phyloP scores from a whole-genome alignment of 2,888 invertebrate genomes.

The Xanthostigma xanthostigma region DNA sequence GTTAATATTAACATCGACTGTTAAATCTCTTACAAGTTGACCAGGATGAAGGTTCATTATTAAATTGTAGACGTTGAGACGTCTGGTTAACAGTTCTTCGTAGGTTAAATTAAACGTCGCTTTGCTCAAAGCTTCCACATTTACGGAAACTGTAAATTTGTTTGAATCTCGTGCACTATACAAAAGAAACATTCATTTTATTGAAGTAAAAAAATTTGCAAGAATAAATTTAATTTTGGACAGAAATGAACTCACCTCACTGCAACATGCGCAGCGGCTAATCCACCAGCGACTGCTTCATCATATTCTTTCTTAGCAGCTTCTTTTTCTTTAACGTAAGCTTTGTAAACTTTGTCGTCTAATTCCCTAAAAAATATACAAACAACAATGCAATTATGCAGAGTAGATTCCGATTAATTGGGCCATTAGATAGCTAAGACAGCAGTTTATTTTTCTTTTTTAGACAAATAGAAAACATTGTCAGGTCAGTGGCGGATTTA shows the following conservation, averaged over 20 bases:
- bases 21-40: slow-evolving; percentile 45
- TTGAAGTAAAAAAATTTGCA: no score
- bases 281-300: slow-evolving; percentile 39
- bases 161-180: slow-evolving; percentile 55
- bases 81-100: slow-evolving; percentile 50
- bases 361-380: slow-evolving; percentile 32
- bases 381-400: no score
- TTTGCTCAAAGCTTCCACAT: slow-evolving; percentile 44
- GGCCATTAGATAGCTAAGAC: no score
- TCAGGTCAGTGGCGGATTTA: no score
- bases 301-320: slow-evolving; percentile 41
- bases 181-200: neutral
- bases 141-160: slow-evolving; percentile 50
- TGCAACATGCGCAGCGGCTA: slow-evolving; percentile 43
- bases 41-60: slow-evolving; percentile 54
- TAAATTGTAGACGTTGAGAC: slow-evolving; percentile 50
- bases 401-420: no score
- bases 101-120: slow-evolving; percentile 57
- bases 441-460: no score
- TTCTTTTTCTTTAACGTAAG: slow-evolving; percentile 48
- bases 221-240: no score
- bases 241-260: slow-evolving; percentile 28
- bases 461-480: no score
- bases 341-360: slow-evolving; percentile 44
- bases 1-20: slow-evolving; percentile 45